Conservation (phyloP, 2,888 invertebrate genomes). For the Nowickia ferox region DNA sequence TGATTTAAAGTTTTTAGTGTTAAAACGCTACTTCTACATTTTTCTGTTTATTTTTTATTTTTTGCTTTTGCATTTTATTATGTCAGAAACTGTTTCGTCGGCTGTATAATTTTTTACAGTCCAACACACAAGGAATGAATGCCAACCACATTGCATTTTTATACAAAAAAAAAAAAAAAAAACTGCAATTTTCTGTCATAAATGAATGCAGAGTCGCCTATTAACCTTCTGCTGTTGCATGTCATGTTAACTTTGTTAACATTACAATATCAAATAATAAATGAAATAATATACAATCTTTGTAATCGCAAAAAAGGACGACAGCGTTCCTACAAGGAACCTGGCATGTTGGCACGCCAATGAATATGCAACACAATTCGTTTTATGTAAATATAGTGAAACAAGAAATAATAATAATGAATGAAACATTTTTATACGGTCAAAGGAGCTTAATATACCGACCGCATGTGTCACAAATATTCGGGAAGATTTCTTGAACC, state of each 20-base stretch:
- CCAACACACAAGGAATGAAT: background rate
- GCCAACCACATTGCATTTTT: slow-evolving; percentile 32
- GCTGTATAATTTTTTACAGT: slow-evolving; percentile 42
- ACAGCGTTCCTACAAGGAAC: slow-evolving; percentile 27
- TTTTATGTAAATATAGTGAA: slow-evolving; percentile 11
- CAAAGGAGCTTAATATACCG: too few species aligned
- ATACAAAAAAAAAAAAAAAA: slow-evolving; percentile 2
- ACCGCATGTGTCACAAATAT: too few species aligned
- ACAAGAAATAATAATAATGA: too few species aligned
- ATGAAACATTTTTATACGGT: background rate
- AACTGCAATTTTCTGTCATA: slow-evolving; percentile 66
- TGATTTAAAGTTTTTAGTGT: slow-evolving; percentile 50
- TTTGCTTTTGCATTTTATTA: background rate
- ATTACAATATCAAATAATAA: slow-evolving; percentile 61
- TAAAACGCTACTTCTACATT: slow-evolving; percentile 16
- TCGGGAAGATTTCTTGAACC: too few species aligned
- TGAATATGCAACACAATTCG: slow-evolving; percentile 66
- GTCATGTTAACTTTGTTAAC: slow-evolving; percentile 70
- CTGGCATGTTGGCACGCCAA: slow-evolving; percentile 60
- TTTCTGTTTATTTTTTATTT: slow-evolving; percentile 5
- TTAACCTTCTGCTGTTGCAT: slow-evolving; percentile 69
- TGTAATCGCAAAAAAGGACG: slow-evolving; percentile 36
- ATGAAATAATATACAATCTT: slow-evolving; percentile 40
- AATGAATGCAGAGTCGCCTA: slow-evolving; percentile 69
- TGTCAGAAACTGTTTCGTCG: slow-evolving; percentile 21